Base-by-base conservation (phyloP, 2,888 invertebrate genomes). In the Gymnocheta viridis region DNA sequence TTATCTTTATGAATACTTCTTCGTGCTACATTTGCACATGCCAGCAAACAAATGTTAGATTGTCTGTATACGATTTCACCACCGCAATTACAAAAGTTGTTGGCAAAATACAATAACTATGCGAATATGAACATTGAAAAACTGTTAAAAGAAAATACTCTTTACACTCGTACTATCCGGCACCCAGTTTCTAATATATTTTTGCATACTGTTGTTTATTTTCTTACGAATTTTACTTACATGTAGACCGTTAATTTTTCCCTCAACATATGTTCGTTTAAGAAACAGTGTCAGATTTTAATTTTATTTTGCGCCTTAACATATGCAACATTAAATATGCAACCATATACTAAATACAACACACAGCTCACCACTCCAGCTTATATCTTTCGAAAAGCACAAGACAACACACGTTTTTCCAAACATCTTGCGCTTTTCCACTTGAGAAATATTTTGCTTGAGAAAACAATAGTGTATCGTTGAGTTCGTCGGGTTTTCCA, bases 271-370 rank as follows among this genome's bases (percentile, higher is more conserved):
- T 83, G 84, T 81, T 84, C 60, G 27, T 47, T 24, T 54, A 84
- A 77, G 67, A 69, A 81, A 77, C 81, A 81, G 84, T 84, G 84
- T 84, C 84, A 81, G 84, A 84, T 84, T 84, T 78, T 81, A 84
- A 84, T 81, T 84, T 84, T 73, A 78, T 84, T 84, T 81, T 84
- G 84, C 84, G 81, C 84, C 84, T 81, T 78, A 81, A 70, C 84
- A 84, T 84, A 84, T 84, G 84, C 84, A 84, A 49, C 77, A 84
- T 73, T 81, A 78, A 81, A 79, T 84, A 78, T 84, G 79, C 67
- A 77, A 66, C 64, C 70, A 74, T 49, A 74, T 4, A 35, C 22
- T n/a, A n/a, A n/a, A 44, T 54, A 35, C 47, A 19, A 10, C 10
- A 27, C 24, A 6, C 35, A 47, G 14, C 38, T 5, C 12, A 44